A percentile compares a stretch with the other conserved stretches of the same genome.
phyloP scores from a whole-genome alignment of 2,113 vertebrate genomes.

The Aix galericulata region DNA sequence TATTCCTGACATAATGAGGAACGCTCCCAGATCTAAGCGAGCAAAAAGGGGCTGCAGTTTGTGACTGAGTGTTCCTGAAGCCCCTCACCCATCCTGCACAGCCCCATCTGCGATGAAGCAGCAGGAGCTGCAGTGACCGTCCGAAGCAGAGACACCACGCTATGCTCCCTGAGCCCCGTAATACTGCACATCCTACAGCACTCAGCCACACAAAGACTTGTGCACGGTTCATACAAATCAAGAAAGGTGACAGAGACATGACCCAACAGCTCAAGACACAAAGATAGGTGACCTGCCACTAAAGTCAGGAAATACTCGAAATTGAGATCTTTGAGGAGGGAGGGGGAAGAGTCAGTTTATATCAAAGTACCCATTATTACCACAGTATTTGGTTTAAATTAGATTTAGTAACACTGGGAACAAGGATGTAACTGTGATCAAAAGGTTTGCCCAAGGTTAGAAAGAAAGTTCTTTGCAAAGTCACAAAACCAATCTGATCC shows the following conservation, averaged over 20 bases:
- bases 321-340: background rate
- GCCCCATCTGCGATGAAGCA: accelerated
- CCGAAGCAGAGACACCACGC: accelerated
- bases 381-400: slow-evolving; percentile 6
- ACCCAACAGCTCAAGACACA: background rate
- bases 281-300: background rate
- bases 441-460: slow-evolving; percentile 7
- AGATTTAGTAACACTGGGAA: background rate
- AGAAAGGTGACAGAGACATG: background rate
- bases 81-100: accelerated
- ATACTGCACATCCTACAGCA: accelerated
- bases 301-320: background rate
- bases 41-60: accelerated
- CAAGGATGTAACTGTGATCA: slow-evolving; percentile 23
- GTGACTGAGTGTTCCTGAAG: background rate
- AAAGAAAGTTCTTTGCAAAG: slow-evolving; percentile 40
- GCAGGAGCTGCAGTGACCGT: background rate
- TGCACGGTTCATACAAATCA: background rate
- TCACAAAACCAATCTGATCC: slow-evolving; percentile 38
- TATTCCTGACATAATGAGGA: accelerated
- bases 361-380: background rate
- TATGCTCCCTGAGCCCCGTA: background rate
- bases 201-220: background rate
- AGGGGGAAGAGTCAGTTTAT: background rate
- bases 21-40: background rate